Conservation (phyloP, 1,140 invertebrate species). For the Dolichoris vasculosae region DNA sequence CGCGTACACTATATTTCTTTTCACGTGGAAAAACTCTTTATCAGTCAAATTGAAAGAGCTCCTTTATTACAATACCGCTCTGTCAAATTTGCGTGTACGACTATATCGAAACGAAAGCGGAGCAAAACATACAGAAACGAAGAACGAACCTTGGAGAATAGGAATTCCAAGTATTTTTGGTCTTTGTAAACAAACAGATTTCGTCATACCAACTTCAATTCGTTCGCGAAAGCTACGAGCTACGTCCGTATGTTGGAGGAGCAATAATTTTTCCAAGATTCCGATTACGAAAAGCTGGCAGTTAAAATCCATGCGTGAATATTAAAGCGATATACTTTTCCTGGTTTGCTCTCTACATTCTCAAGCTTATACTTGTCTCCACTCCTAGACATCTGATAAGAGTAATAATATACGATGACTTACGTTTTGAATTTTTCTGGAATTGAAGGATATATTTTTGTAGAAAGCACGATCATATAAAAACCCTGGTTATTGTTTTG, state of each 20-base stretch:
- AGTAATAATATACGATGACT: neutral
- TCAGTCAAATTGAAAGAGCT: conserved; percentile 28
- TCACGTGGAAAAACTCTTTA: conserved; percentile 20
- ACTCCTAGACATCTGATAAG: neutral
- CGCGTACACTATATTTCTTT: neutral
- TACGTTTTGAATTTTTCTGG: neutral
- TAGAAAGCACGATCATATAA: neutral
- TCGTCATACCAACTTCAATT: neutral
- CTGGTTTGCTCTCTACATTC: neutral
- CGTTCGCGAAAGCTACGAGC: neutral
- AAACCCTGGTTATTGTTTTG: too few species aligned
- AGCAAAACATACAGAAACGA: neutral
- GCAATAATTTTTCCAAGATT: neutral
- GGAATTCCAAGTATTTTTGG: neutral
- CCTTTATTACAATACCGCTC: neutral
- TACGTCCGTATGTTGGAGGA: too few species aligned
- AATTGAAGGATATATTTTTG: neutral
- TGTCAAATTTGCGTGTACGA: neutral
- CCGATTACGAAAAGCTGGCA: neutral
- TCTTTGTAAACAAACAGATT: neutral
- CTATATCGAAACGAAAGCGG: neutral
- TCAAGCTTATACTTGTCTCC: neutral
- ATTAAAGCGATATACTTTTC: neutral
- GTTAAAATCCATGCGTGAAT: conserved; percentile 9
- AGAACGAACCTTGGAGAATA: neutral